phyloP scores from a whole-genome alignment of 2,113 vertebrate species.

The Ellobius talpinus region DNA sequence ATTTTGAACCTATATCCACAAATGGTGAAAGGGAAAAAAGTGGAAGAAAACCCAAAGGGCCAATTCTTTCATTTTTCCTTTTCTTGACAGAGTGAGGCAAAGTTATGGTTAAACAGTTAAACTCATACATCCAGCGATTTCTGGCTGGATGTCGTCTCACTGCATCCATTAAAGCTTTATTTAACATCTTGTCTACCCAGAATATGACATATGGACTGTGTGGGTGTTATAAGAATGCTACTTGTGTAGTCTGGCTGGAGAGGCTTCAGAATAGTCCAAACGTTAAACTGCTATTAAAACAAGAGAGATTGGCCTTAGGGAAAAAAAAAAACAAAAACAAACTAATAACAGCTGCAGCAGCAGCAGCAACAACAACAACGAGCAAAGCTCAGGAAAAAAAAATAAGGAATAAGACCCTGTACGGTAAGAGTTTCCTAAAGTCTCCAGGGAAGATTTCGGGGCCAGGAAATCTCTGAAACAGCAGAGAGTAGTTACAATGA shows the following conservation, averaged over 20 bases:
- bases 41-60: neutral
- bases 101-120: slow-evolving; percentile 40
- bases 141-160: slow-evolving; percentile 24
- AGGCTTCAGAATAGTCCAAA: slow-evolving; percentile 69
- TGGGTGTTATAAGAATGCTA: slow-evolving; percentile 60
- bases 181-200: slow-evolving; percentile 60
- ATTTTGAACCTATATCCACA: neutral
- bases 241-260: slow-evolving; percentile 38
- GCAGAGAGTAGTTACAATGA: neutral
- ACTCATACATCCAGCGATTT: slow-evolving; percentile 16
- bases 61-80: neutral
- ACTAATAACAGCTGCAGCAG: no score
- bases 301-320: neutral
- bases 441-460: neutral
- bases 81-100: neutral
- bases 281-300: slow-evolving; percentile 35
- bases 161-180: slow-evolving; percentile 70
- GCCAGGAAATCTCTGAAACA: neutral
- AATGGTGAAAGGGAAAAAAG: neutral
- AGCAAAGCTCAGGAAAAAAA: neutral
- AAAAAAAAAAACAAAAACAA: neutral
- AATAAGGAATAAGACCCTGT: neutral
- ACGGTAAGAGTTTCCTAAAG: neutral
- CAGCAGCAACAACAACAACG: neutral
- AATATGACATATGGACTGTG: slow-evolving; percentile 62